Evolutionary conservation across 2,113 vertebrate species (phyloP).

Genomic region (Sander vitreus): DNA sequence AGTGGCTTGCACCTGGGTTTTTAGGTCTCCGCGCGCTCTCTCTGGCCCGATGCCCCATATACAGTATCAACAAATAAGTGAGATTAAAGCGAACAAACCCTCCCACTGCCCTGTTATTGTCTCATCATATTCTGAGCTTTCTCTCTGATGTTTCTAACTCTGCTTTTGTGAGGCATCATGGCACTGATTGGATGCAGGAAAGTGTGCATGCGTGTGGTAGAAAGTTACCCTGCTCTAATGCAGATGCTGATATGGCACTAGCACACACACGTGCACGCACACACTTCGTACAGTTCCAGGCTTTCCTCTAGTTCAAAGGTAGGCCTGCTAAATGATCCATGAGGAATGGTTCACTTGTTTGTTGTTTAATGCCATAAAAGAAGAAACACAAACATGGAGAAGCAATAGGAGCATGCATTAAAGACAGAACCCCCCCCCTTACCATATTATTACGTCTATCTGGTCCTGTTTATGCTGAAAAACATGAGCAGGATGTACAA

Average conservation of each 20-base stretch:
- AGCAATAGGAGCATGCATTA: background rate
- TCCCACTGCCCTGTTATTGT: constrained; percentile 32
- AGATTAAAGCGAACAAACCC: constrained; percentile 26
- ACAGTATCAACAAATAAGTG: constrained; percentile 24
- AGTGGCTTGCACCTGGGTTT: background rate
- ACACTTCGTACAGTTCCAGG: constrained; percentile 10
- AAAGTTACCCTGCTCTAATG: constrained; percentile 6
- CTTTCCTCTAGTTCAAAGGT: constrained; percentile 59
- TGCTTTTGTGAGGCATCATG: background rate
- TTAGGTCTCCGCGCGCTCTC: background rate
- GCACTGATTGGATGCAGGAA: constrained; percentile 28
- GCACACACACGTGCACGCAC: background rate
- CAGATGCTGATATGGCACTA: background rate
- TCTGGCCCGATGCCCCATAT: background rate
- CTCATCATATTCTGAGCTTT: constrained; percentile 35
- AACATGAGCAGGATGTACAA: background rate
- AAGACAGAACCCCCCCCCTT: background rate
- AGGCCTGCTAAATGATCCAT: constrained; percentile 38
- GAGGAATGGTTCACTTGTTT: constrained; percentile 33
- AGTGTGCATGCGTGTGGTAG: background rate
- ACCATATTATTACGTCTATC: too few species aligned
- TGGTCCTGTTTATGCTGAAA: background rate
- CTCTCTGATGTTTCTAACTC: constrained; percentile 34
- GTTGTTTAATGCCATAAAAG: constrained; percentile 44
- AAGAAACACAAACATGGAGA: constrained; percentile 26